phyloP scores from a whole-genome alignment of 1,140 invertebrate species.

The Atta colombica region DNA sequence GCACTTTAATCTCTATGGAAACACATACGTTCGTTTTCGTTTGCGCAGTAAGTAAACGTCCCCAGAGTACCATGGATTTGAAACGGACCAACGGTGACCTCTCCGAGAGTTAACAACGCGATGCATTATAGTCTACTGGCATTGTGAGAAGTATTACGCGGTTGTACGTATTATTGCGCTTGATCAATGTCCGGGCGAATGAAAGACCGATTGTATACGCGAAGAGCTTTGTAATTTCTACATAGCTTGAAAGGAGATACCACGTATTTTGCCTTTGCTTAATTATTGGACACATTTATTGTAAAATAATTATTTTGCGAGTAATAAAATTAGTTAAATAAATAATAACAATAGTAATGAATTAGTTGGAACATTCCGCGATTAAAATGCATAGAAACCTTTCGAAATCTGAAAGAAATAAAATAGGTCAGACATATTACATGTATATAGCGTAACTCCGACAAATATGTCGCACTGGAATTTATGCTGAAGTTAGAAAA shows the following conservation, averaged over 20 bases:
- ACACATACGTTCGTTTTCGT: conserved; percentile 47
- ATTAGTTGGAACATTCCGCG: background rate
- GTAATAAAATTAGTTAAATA: no score
- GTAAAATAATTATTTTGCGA: background rate
- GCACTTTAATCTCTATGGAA: conserved; percentile 7
- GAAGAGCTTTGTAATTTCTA: conserved; percentile 1
- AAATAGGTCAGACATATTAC: background rate
- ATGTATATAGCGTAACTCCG: no score
- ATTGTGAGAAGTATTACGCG: conserved; percentile 35
- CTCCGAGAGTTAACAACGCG: conserved; percentile 60
- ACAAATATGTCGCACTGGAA: no score
- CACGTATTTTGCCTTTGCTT: background rate
- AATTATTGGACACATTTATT: background rate
- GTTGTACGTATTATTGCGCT: conserved; percentile 44
- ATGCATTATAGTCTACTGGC: conserved; percentile 48
- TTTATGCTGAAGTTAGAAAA: no score
- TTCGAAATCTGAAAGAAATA: background rate
- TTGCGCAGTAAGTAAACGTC: conserved; percentile 60
- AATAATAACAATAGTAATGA: no score
- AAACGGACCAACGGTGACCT: conserved; percentile 41
- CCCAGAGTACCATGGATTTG: conserved; percentile 57
- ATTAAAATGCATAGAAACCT: background rate
- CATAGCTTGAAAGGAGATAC: background rate
- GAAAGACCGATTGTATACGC: conserved; percentile 23
- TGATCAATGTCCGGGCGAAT: conserved; percentile 37